A percentile compares a stretch with the other conserved stretches of the same genome.
These are phyloP conservation scores for Simalia tracyae DNA, from an alignment of 2,797 vertebrate genomes.

Conservation along the genomic window DNA sequence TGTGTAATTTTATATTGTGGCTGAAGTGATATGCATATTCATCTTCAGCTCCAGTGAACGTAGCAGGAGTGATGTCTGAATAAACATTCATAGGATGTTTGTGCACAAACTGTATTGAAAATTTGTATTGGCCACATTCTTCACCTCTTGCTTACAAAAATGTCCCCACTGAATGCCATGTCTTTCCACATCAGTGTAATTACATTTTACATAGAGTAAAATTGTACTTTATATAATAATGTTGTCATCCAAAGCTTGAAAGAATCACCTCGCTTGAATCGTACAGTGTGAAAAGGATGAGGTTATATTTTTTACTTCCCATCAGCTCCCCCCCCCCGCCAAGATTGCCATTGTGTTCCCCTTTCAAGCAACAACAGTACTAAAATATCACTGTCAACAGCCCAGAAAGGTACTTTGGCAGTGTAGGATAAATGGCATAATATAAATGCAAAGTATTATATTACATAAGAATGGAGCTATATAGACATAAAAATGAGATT, in stretches of 20 bases:
- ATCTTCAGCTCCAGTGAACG: neutral
- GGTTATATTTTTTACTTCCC: neutral
- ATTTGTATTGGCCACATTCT: neutral
- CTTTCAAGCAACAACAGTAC: neutral
- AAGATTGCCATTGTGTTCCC: neutral
- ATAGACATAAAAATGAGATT: conserved; percentile 40
- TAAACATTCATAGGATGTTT: neutral
- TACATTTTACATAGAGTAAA: neutral
- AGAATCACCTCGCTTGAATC: neutral
- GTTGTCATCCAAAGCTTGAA: conserved; percentile 1
- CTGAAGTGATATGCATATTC: neutral
- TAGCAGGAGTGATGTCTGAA: neutral
- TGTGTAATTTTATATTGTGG: neutral
- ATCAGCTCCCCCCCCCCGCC: neutral
- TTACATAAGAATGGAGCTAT: conserved; percentile 7
- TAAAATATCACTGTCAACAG: conserved; percentile 22
- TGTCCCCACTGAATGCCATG: neutral
- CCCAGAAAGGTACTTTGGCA: neutral
- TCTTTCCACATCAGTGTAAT: neutral
- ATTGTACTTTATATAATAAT: neutral
- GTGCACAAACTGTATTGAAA: neutral
- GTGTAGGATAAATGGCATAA: conserved; percentile 24
- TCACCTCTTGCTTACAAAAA: neutral
- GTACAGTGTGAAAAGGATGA: neutral
- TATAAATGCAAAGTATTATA: conserved; percentile 10